Base-by-base conservation (phyloP, 2,797 vertebrate species). In the Todus mexicanus region DNA sequence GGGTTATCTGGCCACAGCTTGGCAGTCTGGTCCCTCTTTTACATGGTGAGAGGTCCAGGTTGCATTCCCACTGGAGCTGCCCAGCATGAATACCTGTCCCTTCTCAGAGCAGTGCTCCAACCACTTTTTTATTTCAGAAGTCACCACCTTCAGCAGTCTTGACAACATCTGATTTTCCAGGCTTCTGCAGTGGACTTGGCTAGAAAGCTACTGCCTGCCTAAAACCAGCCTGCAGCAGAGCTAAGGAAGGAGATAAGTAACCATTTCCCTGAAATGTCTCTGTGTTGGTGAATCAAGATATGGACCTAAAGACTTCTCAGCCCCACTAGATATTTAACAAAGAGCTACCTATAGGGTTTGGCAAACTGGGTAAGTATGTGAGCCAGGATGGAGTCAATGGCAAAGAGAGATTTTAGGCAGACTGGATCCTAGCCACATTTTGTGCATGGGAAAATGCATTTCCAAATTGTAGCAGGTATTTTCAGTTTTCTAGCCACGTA, bases 21-120 rank as follows among this genome's bases (percentile, higher is more conserved):
- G 4, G 26, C 42, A 57, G 38, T 40, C 26, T 29, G 20, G 12
- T 53, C 38, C 37, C 29, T 72, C 35, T 69, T 72, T 27, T 11
- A 54, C 0, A 4, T 19, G 0, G 1, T 15, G 47, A 38, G 18
- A 72, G 16, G 43, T 20, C 15, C 22, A 68, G 29, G n/a, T 2
- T 61, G 22, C 27, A 8, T 45, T 43, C 3, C 16, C 10, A 10
- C 21, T 27, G 14, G 14, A 73, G 27, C 3, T 48, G 27, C 22
- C 38, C 22, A 70, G 43, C 31, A 31, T 0, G 1, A 68, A 53
- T 64, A 57, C 5, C 47, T 50, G 29, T 37, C 20, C 35, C 11
- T 70, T 81, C 37, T 38, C 0, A 2, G 4, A 9, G 10, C 4
- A 89, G 13, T 35, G 42, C 40, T 94, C n/a, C 26, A 75, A 70